These are phyloP conservation scores for Aldrovandia affinis DNA, from an alignment of 2,797 vertebrate species.

Conservation along the genomic window DNA sequence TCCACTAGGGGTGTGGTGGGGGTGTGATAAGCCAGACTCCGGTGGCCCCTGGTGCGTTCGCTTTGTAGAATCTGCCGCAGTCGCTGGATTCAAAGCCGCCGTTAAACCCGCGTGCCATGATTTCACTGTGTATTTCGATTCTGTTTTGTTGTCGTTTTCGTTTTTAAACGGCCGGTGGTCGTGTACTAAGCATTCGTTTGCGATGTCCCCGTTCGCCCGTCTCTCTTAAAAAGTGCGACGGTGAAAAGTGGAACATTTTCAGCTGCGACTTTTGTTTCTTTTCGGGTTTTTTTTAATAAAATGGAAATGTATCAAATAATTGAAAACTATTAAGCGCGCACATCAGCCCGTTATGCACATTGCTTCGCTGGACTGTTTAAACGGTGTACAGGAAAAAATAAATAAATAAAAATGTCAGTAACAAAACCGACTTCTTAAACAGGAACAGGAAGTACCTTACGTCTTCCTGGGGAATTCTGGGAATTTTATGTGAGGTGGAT, in stretches of 20 bases:
- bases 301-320: constrained; percentile 14
- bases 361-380: constrained; percentile 79
- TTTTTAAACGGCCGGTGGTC: constrained; percentile 66
- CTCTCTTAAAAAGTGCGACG: constrained; percentile 46
- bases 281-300: neutral
- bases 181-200: constrained; percentile 19
- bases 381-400: constrained; percentile 64
- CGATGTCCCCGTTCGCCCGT: constrained; percentile 44
- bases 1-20: constrained; percentile 44
- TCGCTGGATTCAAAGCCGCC: constrained; percentile 61
- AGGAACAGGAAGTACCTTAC: constrained; percentile 68
- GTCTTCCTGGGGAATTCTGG: constrained; percentile 77
- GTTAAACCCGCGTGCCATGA: constrained; percentile 58
- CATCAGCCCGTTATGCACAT: constrained; percentile 80
- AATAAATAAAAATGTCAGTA: constrained; percentile 76
- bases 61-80: constrained; percentile 51
- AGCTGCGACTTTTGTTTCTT: constrained; percentile 62
- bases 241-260: constrained; percentile 72
- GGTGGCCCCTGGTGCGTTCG: constrained; percentile 67
- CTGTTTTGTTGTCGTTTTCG: constrained; percentile 46
- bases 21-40: constrained; percentile 72
- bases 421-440: constrained; percentile 60
- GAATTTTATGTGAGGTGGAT: constrained; percentile 76
- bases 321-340: constrained; percentile 64
- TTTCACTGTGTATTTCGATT: constrained; percentile 42